Percentiles rank a stretch among this genome's conserved stretches.
Evolutionary conservation across 1,140 invertebrate genomes (phyloP).

Genomic region (Prorops nasuta): DNA sequence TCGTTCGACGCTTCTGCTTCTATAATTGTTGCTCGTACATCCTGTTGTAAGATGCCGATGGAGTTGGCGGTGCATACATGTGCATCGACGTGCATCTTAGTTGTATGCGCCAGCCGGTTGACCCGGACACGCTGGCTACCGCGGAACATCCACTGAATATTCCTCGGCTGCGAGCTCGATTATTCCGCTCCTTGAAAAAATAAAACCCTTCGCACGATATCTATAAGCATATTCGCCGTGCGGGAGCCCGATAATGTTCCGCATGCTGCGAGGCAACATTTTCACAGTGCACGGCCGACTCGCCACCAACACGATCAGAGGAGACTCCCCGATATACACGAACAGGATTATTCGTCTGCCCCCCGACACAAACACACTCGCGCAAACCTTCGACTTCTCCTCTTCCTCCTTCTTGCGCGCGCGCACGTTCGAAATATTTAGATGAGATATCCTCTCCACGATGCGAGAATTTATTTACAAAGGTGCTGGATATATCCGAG

Average conservation of each 20-base stretch:
- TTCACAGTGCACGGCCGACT: too few species aligned
- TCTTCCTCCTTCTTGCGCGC: too few species aligned
- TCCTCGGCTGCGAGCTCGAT: slow-evolving; percentile 10
- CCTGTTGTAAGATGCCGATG: slow-evolving; percentile 9
- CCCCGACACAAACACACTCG: too few species aligned
- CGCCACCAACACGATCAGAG: too few species aligned
- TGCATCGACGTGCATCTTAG: slow-evolving; percentile 28
- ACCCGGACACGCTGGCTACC: slow-evolving; percentile 31
- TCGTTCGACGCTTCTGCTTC: too few species aligned
- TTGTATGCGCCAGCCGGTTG: slow-evolving; percentile 16
- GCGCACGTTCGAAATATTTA: slow-evolving; percentile 9
- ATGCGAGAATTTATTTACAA: too few species aligned
- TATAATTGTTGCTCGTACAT: too few species aligned
- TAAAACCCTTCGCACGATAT: slow-evolving; percentile 10
- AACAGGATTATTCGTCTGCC: too few species aligned
- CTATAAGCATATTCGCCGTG: slow-evolving; percentile 10
- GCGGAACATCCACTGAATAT: slow-evolving; percentile 14
- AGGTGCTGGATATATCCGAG: too few species aligned
- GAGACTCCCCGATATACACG: too few species aligned
- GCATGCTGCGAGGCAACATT: slow-evolving; percentile 5
- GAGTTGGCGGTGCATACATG: slow-evolving; percentile 20
- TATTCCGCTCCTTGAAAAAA: slow-evolving; percentile 1
- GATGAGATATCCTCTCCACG: slow-evolving; percentile 4
- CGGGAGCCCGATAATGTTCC: slow-evolving; percentile 15
- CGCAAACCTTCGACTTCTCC: too few species aligned